Percentiles rank a stretch among this genome's conserved stretches.
phyloP scores from a whole-genome alignment of 2,797 vertebrate genomes.

The Aulostomus chinensis region DNA sequence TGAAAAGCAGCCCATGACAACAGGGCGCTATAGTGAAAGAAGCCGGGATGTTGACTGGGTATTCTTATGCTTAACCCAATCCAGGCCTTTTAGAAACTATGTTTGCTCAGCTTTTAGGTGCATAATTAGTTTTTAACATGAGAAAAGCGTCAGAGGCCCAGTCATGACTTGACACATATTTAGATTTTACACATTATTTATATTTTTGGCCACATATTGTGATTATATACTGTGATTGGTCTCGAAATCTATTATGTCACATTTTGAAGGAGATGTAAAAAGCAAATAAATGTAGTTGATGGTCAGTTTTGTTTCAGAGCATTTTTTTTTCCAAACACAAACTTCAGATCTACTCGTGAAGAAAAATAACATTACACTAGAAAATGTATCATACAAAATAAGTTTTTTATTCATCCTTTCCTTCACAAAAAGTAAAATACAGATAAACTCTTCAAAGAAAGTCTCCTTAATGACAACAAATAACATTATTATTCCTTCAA shows the following conservation, averaged over 20 bases:
- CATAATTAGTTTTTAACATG: conserved; percentile 68
- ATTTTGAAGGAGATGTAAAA: no score
- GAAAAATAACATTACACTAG: conserved; percentile 13
- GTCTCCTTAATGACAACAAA: conserved; percentile 37
- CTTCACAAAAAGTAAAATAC: conserved; percentile 46
- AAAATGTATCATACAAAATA: conserved; percentile 42
- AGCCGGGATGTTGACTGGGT: conserved; percentile 58
- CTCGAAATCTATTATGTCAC: no score
- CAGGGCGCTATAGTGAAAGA: conserved; percentile 28
- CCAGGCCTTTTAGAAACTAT: conserved; percentile 34
- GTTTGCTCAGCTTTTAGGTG: conserved; percentile 73
- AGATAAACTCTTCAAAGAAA: conserved; percentile 30
- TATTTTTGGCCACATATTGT: no score
- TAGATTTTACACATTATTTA: conserved; percentile 8
- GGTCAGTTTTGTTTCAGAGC: not conserved
- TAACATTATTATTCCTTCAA: conserved; percentile 20
- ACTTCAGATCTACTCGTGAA: not conserved
- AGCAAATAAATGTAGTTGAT: not conserved
- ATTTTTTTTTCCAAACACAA: no score
- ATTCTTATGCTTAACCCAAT: conserved; percentile 69
- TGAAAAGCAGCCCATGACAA: conserved; percentile 39
- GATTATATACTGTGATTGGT: no score
- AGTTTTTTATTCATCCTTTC: conserved; percentile 61
- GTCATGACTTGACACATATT: conserved; percentile 29
- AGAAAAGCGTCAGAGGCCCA: conserved; percentile 43